Evolutionary conservation across 1,140 invertebrate species (phyloP).

Genomic region (Drosophila ambigua): DNA sequence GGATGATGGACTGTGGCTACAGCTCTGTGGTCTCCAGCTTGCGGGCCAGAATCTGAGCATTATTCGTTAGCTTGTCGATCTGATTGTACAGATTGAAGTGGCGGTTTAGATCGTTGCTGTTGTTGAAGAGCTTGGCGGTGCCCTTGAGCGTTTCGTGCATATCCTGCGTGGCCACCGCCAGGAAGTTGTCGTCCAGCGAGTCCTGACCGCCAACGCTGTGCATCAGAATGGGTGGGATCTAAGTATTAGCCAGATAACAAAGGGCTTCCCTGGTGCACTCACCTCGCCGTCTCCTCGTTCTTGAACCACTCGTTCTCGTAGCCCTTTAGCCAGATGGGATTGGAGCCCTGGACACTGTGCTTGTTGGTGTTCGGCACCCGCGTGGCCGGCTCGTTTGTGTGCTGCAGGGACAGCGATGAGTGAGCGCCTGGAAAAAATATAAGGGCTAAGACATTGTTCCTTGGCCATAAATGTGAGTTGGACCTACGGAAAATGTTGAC

Average conservation of each 20-base stretch:
- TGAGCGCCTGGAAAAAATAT: constrained; percentile 50
- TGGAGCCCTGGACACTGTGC: constrained; percentile 96
- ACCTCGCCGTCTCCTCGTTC: constrained; percentile 91
- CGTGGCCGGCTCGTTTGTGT: constrained; percentile 80
- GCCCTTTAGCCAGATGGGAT: constrained; percentile 97
- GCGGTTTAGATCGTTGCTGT: constrained; percentile 86
- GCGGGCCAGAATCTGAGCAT: constrained; percentile 86
- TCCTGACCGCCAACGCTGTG: constrained; percentile 88
- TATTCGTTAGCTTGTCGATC: constrained; percentile 86
- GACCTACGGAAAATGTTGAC: constrained; percentile 94
- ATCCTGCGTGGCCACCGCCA: constrained; percentile 68
- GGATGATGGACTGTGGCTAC: constrained; percentile 38
- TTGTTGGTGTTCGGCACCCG: constrained; percentile 97
- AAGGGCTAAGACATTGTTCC: not conserved
- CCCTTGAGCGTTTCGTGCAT: constrained; percentile 80
- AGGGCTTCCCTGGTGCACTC: constrained; percentile 16
- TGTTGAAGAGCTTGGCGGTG: constrained; percentile 83
- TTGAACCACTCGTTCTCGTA: constrained; percentile 98
- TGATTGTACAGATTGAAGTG: constrained; percentile 88
- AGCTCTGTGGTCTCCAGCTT: constrained; percentile 93
- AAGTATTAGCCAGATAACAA: not conserved
- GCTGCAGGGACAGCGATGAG: constrained; percentile 69
- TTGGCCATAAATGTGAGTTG: fast-evolving
- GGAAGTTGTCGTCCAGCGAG: constrained; percentile 92
- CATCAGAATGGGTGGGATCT: not conserved